A percentile compares a stretch with the other conserved stretches of the same genome.
These are phyloP conservation scores for Drymonia ruficornis DNA, from an alignment of 2,888 invertebrate species.

Conservation along the genomic window DNA sequence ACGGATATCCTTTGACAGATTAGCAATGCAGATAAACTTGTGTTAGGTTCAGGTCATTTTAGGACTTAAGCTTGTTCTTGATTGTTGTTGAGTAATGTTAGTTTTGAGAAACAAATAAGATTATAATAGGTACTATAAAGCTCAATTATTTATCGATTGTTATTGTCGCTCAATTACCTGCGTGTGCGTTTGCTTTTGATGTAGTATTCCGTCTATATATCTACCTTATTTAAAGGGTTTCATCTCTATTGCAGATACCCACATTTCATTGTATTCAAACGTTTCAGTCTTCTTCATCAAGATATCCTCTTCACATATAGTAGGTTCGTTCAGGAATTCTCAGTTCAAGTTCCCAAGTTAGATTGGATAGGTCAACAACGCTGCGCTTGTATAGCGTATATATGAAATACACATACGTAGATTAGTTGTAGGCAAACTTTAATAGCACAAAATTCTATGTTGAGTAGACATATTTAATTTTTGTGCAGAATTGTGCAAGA, in stretches of 20 bases:
- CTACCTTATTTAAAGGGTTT: too few relatives aligned
- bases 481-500: not conserved
- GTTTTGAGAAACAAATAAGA: too few relatives aligned
- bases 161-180: too few relatives aligned
- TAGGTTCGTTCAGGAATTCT: not conserved
- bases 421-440: not conserved
- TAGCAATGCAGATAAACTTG: not conserved
- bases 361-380: conserved; percentile 35
- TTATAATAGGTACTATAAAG: too few relatives aligned
- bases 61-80: not conserved
- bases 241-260: too few relatives aligned
- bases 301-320: too few relatives aligned
- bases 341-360: conserved; percentile 28
- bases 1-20: conserved; percentile 9
- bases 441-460: not conserved
- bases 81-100: too few relatives aligned
- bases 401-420: conserved; percentile 15
- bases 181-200: too few relatives aligned
- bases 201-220: too few relatives aligned
- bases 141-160: too few relatives aligned
- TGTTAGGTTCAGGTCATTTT: not conserved
- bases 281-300: too few relatives aligned
- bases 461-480: not conserved
- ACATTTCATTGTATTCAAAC: too few relatives aligned
- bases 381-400: conserved; percentile 15